Percentiles rank a stretch among this genome's conserved stretches.
These are phyloP conservation scores for Anarsia innoxiella DNA, from an alignment of 2,888 invertebrate genomes.

Conservation along the genomic window DNA sequence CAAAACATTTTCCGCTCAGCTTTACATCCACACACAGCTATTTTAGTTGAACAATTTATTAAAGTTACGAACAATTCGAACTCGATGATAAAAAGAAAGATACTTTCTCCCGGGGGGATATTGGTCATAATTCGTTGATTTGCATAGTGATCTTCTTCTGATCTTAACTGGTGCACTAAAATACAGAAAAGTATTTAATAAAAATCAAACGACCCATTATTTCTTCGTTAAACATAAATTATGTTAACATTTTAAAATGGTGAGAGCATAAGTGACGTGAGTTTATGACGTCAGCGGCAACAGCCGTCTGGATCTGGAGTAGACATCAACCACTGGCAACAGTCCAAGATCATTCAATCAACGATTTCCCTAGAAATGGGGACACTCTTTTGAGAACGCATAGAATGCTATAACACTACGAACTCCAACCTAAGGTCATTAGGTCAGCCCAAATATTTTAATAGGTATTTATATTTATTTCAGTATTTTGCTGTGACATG, in stretches of 20 bases:
- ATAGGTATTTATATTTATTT: constrained; percentile 25
- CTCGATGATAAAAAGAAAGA: too few species aligned
- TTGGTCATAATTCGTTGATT: too few species aligned
- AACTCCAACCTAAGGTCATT: constrained; percentile 20
- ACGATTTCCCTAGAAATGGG: constrained; percentile 56
- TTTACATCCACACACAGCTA: too few species aligned
- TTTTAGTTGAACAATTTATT: too few species aligned
- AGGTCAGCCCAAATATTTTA: constrained; percentile 15
- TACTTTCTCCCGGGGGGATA: too few species aligned
- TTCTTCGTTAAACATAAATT: constrained; percentile 2
- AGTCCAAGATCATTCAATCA: constrained; percentile 66
- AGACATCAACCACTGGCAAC: constrained; percentile 62
- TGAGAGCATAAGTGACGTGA: constrained; percentile 40
- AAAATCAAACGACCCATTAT: too few species aligned
- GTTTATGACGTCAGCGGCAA: constrained; percentile 48
- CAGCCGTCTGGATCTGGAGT: constrained; percentile 69
- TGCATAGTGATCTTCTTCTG: too few species aligned
- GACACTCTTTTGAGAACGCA: constrained; percentile 42
- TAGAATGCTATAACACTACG: too few species aligned
- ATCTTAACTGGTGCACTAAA: too few species aligned
- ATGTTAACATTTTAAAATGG: constrained; percentile 10
- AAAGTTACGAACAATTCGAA: too few species aligned
- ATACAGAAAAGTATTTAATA: too few species aligned
- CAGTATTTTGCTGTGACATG: constrained; percentile 37
- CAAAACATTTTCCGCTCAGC: too few species aligned